Conservation (phyloP, 2,888 invertebrate genomes). For the Euplexia lucipara region DNA sequence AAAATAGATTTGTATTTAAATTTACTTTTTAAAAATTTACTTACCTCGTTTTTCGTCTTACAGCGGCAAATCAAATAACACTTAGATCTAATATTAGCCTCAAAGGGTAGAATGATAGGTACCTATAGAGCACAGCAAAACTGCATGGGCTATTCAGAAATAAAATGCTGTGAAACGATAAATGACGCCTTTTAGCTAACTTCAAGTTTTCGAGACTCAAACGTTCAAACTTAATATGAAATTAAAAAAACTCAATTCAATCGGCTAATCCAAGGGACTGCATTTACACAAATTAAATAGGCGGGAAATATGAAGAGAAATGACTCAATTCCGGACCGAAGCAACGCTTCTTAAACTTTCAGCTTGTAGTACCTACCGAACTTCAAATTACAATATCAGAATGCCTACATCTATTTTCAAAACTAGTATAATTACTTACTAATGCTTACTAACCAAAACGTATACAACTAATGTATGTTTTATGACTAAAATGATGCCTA, state of each 20-base stretch:
- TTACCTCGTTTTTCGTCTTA: no score
- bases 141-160: no score
- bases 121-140: no score
- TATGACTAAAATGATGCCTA: constrained; percentile 8
- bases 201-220: no score
- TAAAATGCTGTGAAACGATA: no score
- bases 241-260: background rate
- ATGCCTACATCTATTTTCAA: constrained; percentile 18
- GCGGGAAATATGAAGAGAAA: background rate
- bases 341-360: background rate
- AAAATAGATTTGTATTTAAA: no score
- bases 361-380: background rate
- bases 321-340: background rate
- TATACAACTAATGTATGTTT: constrained; percentile 4
- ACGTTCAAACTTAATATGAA: background rate
- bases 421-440: constrained; percentile 11
- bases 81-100: no score
- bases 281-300: background rate
- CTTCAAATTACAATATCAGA: constrained; percentile 6
- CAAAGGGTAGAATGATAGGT: no score
- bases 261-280: background rate
- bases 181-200: no score
- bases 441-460: constrained; percentile 5
- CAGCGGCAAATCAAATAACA: no score
- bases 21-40: no score